Conservation (phyloP, 2,113 vertebrate species). For the Archilochus colubris region DNA sequence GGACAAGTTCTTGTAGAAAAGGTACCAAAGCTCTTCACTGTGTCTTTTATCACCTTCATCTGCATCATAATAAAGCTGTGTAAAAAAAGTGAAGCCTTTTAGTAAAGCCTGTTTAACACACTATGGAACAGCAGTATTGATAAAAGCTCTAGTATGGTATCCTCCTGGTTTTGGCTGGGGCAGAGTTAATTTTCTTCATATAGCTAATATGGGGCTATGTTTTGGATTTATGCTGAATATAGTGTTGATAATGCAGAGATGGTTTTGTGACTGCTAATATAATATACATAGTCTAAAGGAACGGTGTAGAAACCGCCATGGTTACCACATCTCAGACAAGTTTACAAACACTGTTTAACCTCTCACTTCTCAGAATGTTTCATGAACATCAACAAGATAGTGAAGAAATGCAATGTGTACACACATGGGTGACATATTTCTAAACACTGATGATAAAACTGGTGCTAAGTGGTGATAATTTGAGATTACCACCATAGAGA, state of each 20-base stretch:
- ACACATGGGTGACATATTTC: neutral
- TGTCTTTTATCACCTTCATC: neutral
- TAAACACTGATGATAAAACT: constrained; percentile 4
- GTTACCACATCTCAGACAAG: neutral
- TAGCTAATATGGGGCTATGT: neutral
- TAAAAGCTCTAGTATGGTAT: neutral
- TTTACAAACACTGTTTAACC: neutral
- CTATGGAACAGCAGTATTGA: neutral
- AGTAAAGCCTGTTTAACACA: neutral
- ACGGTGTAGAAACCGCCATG: neutral
- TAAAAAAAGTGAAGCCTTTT: neutral
- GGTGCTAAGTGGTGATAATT: neutral
- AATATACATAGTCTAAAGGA: neutral
- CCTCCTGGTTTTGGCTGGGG: neutral
- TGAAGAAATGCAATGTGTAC: neutral
- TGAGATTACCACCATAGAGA: neutral
- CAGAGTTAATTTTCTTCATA: neutral
- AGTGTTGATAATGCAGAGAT: neutral
- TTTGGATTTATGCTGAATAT: neutral
- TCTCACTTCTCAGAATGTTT: neutral
- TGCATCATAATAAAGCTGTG: neutral
- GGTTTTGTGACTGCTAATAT: neutral
- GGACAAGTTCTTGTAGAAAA: neutral
- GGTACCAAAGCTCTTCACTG: neutral
- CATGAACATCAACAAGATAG: neutral